phyloP scores from a whole-genome alignment of 1,140 invertebrate species.

The Zaprionus lachaisei region DNA sequence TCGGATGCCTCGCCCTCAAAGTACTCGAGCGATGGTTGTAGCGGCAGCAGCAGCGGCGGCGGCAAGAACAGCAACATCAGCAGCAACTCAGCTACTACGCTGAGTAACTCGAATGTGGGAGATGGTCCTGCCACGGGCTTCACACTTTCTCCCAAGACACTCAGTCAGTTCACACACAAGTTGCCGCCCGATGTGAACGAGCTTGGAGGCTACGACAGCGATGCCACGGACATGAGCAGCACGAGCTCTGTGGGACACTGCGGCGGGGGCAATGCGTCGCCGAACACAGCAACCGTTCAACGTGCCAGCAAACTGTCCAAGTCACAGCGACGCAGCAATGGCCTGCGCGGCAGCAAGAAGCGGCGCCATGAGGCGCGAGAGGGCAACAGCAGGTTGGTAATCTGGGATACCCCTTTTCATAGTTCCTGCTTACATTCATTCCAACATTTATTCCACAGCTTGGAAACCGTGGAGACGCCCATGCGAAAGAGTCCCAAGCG shows the following conservation, averaged over 20 bases:
- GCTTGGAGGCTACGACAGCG: slow-evolving; percentile 71
- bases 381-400: slow-evolving; percentile 44
- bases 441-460: slow-evolving; percentile 12
- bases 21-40: slow-evolving; percentile 58
- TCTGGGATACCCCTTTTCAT: neutral
- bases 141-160: slow-evolving; percentile 61
- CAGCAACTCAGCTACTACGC: slow-evolving; percentile 28
- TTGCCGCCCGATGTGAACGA: slow-evolving; percentile 61
- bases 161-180: slow-evolving; percentile 66
- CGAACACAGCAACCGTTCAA: slow-evolving; percentile 50
- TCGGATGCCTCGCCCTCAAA: slow-evolving; percentile 79
- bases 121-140: slow-evolving; percentile 40
- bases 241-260: slow-evolving; percentile 77
- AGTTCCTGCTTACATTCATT: neutral
- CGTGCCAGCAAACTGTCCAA: slow-evolving; percentile 57
- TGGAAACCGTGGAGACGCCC: slow-evolving; percentile 55
- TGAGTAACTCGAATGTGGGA: slow-evolving; percentile 33
- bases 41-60: slow-evolving; percentile 17
- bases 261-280: slow-evolving; percentile 54
- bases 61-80: slow-evolving; percentile 10
- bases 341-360: slow-evolving; percentile 61
- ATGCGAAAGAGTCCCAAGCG: slow-evolving; percentile 69
- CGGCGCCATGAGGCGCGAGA: slow-evolving; percentile 71
- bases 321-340: slow-evolving; percentile 59
- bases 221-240: slow-evolving; percentile 83